Percentiles rank a stretch among this genome's conserved stretches.
Evolutionary conservation across 2,797 vertebrate genomes (phyloP).

Genomic region (Gallinago solitaria): DNA sequence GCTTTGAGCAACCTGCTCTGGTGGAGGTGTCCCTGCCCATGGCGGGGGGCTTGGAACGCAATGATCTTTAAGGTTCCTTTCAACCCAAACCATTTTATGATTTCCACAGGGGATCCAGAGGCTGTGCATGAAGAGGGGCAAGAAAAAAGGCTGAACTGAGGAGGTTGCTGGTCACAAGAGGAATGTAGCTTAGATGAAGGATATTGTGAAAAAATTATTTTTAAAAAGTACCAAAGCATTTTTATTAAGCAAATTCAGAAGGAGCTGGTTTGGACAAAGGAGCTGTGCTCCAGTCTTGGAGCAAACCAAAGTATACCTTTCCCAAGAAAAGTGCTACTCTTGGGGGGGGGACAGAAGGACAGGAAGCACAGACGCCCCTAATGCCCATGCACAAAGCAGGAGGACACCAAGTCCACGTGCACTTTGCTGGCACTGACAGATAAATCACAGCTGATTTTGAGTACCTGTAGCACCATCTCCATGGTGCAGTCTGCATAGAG

Average conservation of each 20-base stretch:
- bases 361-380: neutral
- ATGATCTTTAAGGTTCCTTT: too few species aligned
- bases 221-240: neutral
- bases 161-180: neutral
- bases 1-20: too few species aligned
- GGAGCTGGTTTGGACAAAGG: neutral
- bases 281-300: neutral
- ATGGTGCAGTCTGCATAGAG: neutral
- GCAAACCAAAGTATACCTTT: neutral
- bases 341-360: neutral
- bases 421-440: neutral
- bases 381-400: neutral
- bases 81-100: too few species aligned
- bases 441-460: neutral
- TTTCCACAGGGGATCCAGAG: neutral
- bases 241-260: neutral
- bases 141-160: neutral
- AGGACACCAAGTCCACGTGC: neutral
- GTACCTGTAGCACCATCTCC: neutral
- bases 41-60: too few species aligned
- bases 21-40: too few species aligned
- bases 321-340: neutral
- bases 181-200: neutral
- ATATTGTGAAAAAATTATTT: neutral
- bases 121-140: neutral